Percentiles rank a stretch among this genome's conserved stretches.
Evolutionary conservation across 1,140 invertebrate genomes (phyloP).

Genomic region (Tetragonula clypearis): DNA sequence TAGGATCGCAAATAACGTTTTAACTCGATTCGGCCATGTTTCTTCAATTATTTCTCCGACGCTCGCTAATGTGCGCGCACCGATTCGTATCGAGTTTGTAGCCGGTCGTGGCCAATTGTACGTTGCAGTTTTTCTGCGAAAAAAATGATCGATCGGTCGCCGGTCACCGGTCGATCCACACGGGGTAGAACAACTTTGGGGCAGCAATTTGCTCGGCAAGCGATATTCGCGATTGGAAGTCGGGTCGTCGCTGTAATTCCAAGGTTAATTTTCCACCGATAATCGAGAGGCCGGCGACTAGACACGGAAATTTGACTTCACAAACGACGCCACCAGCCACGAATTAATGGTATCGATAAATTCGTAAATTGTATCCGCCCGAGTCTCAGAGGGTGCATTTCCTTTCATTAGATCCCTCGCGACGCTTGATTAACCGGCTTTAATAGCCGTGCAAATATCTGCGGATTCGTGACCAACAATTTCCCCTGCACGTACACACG

Average conservation of each 20-base stretch:
- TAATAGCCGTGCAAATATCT: slow-evolving; percentile 16
- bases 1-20: slow-evolving; percentile 44
- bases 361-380: slow-evolving; percentile 43
- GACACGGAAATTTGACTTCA: slow-evolving; percentile 46
- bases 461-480: not conserved
- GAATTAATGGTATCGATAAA: slow-evolving; percentile 47
- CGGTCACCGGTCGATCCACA: slow-evolving; percentile 10
- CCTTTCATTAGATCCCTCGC: slow-evolving; percentile 41
- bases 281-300: not conserved
- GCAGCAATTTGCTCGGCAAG: slow-evolving; percentile 16
- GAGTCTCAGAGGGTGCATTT: slow-evolving; percentile 26
- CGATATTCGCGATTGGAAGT: slow-evolving; percentile 24
- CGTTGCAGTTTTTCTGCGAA: not conserved
- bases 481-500: not conserved
- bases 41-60: slow-evolving; percentile 25
- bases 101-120: not conserved
- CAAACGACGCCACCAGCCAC: not conserved
- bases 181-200: not conserved
- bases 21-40: slow-evolving; percentile 11
- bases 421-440: slow-evolving; percentile 37
- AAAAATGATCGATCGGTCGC: slow-evolving; percentile 34
- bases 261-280: slow-evolving; percentile 38
- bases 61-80: not conserved
- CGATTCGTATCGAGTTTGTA: not conserved
- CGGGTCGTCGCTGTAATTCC: slow-evolving; percentile 16